Conservation (phyloP, 2,888 invertebrate species). For the Hypomecis punctinalis region DNA sequence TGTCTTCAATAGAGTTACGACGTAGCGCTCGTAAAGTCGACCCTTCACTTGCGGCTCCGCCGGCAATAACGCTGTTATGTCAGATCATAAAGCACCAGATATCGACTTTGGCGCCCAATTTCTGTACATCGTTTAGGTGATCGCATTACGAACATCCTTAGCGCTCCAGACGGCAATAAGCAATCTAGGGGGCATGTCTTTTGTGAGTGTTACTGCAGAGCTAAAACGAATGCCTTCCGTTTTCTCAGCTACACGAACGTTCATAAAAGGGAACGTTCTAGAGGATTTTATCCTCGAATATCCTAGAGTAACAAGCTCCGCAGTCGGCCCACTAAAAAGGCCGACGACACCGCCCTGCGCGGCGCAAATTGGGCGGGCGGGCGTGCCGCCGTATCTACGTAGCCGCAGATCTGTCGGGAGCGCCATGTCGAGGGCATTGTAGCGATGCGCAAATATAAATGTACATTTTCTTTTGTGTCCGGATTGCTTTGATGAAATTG, state of each 20-base stretch:
- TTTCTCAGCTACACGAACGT: conserved; percentile 20
- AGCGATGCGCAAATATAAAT: conserved; percentile 50
- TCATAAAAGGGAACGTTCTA: conserved; percentile 31
- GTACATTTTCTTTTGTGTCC: conserved; percentile 51
- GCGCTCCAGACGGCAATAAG: conserved; percentile 15
- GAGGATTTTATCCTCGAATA: conserved; percentile 40
- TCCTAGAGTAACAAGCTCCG: conserved; percentile 40
- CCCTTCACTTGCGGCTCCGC: conserved; percentile 35
- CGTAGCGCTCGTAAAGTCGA: conserved; percentile 40
- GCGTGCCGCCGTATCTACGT: conserved; percentile 34
- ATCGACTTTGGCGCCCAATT: conserved; percentile 33
- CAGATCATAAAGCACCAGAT: conserved; percentile 37
- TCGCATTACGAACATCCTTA: conserved; percentile 12
- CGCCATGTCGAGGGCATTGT: conserved; percentile 46
- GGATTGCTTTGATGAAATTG: conserved; percentile 50
- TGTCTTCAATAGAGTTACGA: conserved; percentile 42
- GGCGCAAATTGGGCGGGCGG: conserved; percentile 58
- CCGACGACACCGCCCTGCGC: conserved; percentile 58
- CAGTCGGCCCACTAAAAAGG: conserved; percentile 54
- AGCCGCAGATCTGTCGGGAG: conserved; percentile 42
- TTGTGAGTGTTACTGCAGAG: conserved; percentile 37
- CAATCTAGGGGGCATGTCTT: conserved; percentile 35
- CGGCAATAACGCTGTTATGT: conserved; percentile 37
- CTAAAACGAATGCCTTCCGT: conserved; percentile 23
- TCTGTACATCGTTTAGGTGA: conserved; percentile 27